Conservation (phyloP, 2,888 invertebrate species). For the Cephus pygmeus region DNA sequence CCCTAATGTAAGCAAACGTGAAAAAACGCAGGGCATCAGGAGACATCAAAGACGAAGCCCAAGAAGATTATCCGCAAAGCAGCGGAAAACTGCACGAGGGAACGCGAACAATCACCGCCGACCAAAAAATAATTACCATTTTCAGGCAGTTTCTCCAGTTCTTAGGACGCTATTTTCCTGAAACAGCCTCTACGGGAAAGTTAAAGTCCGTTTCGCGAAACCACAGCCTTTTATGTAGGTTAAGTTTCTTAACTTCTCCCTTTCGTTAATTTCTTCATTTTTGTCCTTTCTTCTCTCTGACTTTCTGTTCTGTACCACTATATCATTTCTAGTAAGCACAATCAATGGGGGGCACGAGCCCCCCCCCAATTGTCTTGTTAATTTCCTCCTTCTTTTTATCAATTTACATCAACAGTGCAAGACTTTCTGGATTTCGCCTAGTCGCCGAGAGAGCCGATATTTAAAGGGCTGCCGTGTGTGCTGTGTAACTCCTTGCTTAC, state of each 20-base stretch:
- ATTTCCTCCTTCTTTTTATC: not conserved
- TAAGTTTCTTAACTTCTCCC: not conserved
- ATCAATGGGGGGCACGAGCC: not conserved
- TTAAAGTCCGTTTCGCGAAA: not conserved
- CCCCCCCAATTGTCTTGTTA: not conserved
- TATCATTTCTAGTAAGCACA: not conserved
- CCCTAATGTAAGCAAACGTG: too few relatives aligned
- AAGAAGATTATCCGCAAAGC: not conserved
- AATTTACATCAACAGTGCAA: not conserved
- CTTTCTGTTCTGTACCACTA: not conserved
- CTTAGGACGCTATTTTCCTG: constrained; percentile 1
- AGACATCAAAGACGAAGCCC: not conserved
- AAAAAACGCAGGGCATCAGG: too few relatives aligned
- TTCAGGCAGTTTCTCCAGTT: not conserved
- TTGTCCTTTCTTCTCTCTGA: not conserved
- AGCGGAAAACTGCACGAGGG: not conserved
- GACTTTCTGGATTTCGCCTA: too few relatives aligned
- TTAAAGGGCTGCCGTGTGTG: too few relatives aligned
- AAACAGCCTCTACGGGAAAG: not conserved
- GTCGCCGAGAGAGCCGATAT: too few relatives aligned
- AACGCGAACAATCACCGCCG: not conserved
- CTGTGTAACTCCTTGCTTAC: too few relatives aligned
- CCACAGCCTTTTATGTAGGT: not conserved
- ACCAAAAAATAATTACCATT: constrained; percentile 3
- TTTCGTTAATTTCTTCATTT: not conserved